Conservation (phyloP, 2,797 vertebrate genomes). For the Masticophis lateralis region DNA sequence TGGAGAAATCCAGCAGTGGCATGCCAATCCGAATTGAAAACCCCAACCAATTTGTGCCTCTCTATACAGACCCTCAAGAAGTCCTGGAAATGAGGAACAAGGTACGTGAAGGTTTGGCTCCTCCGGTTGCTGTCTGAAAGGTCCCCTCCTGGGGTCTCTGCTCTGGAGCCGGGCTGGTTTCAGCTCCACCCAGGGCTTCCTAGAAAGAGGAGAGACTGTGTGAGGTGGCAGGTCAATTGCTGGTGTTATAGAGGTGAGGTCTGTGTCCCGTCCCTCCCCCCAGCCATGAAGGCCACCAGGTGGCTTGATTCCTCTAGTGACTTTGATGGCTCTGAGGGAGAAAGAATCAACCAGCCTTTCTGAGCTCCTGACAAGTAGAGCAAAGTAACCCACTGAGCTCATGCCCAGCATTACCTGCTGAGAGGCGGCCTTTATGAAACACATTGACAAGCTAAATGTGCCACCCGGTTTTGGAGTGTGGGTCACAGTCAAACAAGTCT, state of each 20-base stretch:
- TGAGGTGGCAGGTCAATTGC: neutral
- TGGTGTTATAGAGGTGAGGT: neutral
- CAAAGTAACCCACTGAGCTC: neutral
- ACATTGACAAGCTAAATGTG: neutral
- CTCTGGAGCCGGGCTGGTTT: neutral
- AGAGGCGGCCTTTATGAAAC: too few relatives aligned
- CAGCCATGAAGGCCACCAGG: neutral
- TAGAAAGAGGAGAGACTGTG: neutral
- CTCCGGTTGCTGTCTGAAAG: neutral
- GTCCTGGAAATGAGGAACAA: constrained; percentile 97
- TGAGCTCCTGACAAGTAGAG: neutral
- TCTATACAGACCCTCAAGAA: constrained; percentile 94
- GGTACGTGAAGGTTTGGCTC: constrained; percentile 62
- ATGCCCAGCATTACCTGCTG: too few relatives aligned
- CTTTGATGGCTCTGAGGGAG: neutral
- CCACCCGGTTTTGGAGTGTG: too few relatives aligned
- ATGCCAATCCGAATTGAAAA: constrained; percentile 92
- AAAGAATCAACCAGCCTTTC: neutral
- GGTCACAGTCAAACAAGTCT: neutral
- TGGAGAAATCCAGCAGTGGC: constrained; percentile 83
- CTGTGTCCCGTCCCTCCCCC: accelerated
- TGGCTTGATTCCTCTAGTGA: too few relatives aligned
- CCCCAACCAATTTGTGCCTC: constrained; percentile 96
- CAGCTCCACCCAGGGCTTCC: neutral
- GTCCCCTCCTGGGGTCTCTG: too few relatives aligned